A percentile compares a stretch with the other conserved stretches of the same genome.
phyloP scores from a whole-genome alignment of 2,888 invertebrate species.

The Balanococcus diminutus region DNA sequence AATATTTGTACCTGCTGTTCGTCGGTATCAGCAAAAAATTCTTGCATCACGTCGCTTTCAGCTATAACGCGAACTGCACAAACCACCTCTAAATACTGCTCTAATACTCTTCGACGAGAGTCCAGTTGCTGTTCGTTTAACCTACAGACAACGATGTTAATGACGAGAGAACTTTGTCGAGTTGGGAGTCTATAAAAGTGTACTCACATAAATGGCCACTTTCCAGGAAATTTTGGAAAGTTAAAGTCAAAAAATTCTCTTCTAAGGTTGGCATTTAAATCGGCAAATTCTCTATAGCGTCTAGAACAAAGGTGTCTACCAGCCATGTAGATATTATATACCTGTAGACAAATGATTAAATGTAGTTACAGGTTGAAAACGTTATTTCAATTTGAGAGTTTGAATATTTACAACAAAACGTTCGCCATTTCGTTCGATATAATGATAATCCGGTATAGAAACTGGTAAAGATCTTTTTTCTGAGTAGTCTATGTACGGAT shows the following conservation, averaged over 20 bases:
- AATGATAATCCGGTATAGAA: constrained; percentile 90
- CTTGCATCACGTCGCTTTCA: constrained; percentile 95
- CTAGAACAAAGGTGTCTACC: constrained; percentile 96
- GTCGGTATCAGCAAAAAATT: constrained; percentile 92
- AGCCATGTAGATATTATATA: constrained; percentile 98
- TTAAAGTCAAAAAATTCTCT: constrained; percentile 94
- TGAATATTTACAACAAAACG: constrained; percentile 77
- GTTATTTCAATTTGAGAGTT: background rate
- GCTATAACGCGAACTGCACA: constrained; percentile 98
- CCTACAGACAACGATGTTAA: constrained; percentile 60
- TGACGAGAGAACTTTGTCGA: constrained; percentile 24
- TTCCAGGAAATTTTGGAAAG: constrained; percentile 97
- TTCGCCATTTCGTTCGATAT: constrained; percentile 84
- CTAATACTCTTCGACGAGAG: constrained; percentile 88
- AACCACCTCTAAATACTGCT: constrained; percentile 97
- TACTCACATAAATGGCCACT: constrained; percentile 89
- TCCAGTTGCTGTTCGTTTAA: constrained; percentile 97
- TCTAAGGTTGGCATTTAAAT: constrained; percentile 83
- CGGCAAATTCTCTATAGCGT: constrained; percentile 93
- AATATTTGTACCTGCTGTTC: constrained; percentile 72
- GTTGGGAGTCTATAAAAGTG: background rate
- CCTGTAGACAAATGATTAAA: constrained; percentile 60
- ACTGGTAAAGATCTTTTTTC: constrained; percentile 75
- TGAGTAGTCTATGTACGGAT: constrained; percentile 85
- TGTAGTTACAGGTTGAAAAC: background rate